Evolutionary conservation across 2,888 invertebrate genomes (phyloP), one percentile per base, ranked within the genome.

Genomic region (Erebia epiphron): DNA sequence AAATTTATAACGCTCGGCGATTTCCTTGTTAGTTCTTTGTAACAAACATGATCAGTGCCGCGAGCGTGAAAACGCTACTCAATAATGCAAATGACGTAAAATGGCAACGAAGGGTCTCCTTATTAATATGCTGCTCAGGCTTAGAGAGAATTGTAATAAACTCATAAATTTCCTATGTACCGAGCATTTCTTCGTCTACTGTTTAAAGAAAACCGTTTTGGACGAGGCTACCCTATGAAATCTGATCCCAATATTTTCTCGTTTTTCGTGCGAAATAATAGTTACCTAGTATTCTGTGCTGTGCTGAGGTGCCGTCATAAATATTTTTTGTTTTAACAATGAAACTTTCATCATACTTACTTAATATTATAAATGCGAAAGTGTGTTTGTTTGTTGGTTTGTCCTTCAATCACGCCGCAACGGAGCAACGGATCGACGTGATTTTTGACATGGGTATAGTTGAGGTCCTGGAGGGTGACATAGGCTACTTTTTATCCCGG

Each of bases 41-140:
- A 57, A 62, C 14, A 49, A 49, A 49, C 18, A 49, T 62, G 49
- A 62, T 62, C 49, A 62, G 10, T 26, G 50, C 26, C 26, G 62
- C 52, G 52, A 35, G 16, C 41, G 60, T 60, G 50, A 68, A 71
- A 69, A 21, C 67, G 61, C 67, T 56, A 69, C 67, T 73, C 67
- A 60, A 67, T 69, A 57, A 68, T 67, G 49, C 35, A 63, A 54
- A 21, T 63, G 56, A 68, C 52, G 52, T 60, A n/a, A 69, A 66
- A 62, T 73, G 14, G 64, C 35, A 64, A 50, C 52, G n/a, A 65
- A 54, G 14, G 54, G 43, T 65, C 43, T 18, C 65, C 43, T 66
- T 14, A 56, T 66, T 56, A 66, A 66, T 56, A 66, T 66, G 65
- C 56, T 56, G 43, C 65, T 66, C 43, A 46, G n/a, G 65, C 54